Conservation (phyloP, 2,888 invertebrate species). For the Eledona agricola region DNA sequence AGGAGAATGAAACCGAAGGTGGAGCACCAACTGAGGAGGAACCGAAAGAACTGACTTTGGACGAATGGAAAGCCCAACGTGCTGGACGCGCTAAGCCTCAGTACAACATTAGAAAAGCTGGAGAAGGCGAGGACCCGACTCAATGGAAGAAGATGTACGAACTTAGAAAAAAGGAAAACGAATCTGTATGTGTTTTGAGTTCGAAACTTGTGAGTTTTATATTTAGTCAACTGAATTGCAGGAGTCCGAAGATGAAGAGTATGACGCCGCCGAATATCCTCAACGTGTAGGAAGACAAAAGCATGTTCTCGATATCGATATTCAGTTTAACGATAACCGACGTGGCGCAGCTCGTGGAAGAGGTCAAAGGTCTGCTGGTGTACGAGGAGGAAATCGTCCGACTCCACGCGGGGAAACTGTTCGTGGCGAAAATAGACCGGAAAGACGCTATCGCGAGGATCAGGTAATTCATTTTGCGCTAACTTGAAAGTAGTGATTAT, state of each 20-base stretch:
- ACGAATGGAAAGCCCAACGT: slow-evolving; percentile 93
- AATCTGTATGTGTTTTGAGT: slow-evolving; percentile 50
- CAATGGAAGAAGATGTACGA: slow-evolving; percentile 94
- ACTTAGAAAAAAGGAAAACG: slow-evolving; percentile 77
- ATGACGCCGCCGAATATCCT: slow-evolving; percentile 80
- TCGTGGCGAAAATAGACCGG: slow-evolving; percentile 48
- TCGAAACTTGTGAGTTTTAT: slow-evolving; percentile 6
- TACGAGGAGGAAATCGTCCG: slow-evolving; percentile 60
- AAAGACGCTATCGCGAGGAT: slow-evolving; percentile 48
- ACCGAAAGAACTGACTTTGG: slow-evolving; percentile 87
- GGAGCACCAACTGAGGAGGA: slow-evolving; percentile 72
- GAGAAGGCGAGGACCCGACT: slow-evolving; percentile 89
- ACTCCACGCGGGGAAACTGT: slow-evolving; percentile 53
- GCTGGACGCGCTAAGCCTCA: slow-evolving; percentile 83
- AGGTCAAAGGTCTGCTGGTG: slow-evolving; percentile 63
- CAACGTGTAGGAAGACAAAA: slow-evolving; percentile 88
- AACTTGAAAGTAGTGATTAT: not conserved
- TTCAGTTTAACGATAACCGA: slow-evolving; percentile 83
- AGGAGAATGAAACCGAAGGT: slow-evolving; percentile 55
- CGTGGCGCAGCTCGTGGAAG: slow-evolving; percentile 76
- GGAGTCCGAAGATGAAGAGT: slow-evolving; percentile 66
- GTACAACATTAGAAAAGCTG: slow-evolving; percentile 92
- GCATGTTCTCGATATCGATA: slow-evolving; percentile 86
- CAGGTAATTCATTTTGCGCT: slow-evolving; percentile 26
- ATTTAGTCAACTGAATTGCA: slow-evolving; percentile 32